Conservation (phyloP, 2,113 vertebrate genomes). For the Phylloscopus trochiloides region DNA sequence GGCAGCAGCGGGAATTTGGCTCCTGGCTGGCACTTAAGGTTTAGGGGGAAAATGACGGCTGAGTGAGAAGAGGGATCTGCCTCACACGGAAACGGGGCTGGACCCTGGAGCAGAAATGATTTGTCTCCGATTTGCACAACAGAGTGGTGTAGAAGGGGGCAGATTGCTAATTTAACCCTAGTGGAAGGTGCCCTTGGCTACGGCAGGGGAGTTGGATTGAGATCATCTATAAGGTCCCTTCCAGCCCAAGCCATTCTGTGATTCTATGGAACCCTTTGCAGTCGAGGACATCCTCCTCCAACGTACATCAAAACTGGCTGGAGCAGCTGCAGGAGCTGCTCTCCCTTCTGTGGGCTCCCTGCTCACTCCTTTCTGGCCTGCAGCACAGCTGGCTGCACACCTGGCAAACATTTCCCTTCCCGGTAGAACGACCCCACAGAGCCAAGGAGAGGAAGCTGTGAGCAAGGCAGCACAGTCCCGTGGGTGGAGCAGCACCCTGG, state of each 20-base stretch:
- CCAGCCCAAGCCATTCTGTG: background rate
- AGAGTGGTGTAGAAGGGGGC: background rate
- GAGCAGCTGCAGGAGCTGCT: background rate
- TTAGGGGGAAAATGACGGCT: background rate
- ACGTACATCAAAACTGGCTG: background rate
- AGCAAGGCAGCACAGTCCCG: rapidly evolving
- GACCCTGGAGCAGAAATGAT: background rate
- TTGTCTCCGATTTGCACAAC: background rate
- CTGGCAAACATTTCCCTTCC: background rate
- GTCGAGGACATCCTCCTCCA: background rate
- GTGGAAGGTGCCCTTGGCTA: background rate
- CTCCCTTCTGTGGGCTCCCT: rapidly evolving
- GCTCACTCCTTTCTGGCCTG: background rate
- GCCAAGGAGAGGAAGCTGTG: background rate
- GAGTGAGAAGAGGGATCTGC: background rate
- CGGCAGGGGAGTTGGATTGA: rapidly evolving
- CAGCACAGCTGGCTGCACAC: background rate
- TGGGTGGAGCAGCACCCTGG: background rate
- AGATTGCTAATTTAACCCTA: background rate
- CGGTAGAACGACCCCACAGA: background rate
- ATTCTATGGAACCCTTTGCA: background rate
- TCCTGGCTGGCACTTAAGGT: rapidly evolving
- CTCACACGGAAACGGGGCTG: background rate
- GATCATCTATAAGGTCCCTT: background rate
- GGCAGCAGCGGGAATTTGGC: background rate